Evolutionary conservation across 2,797 vertebrate genomes (phyloP), one percentile per base, ranked within the genome.

Genomic region (Tapirus indicus): DNA sequence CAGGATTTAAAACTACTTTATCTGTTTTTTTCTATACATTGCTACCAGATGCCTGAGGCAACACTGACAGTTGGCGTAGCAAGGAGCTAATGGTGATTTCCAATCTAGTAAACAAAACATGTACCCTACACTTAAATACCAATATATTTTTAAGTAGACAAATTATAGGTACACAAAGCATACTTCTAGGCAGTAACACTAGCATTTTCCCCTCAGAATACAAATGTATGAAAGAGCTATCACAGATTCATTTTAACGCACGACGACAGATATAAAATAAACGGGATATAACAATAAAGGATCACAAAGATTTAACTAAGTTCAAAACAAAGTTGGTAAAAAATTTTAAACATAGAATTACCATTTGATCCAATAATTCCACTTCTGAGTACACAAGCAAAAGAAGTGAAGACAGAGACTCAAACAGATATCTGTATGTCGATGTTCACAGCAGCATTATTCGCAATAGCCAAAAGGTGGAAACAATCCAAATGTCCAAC

Each of bases 301-400:
- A 68, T 16, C 25, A 35, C 27, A 64, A 94, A 71, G 41, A 94
- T 44, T 58, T 41, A 95, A 69, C 41, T 58, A 86, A 85, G 29
- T 82, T 90, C 68, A 88, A 94, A 96, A 90, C 41, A 32, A 84
- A 93, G 44, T 23, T 82, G 32, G 49, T 29, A 83, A 95, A 91
- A 96, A 93, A 78, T 62, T 54, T 38, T 78, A 88, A 94, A 94
- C 60, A 71, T 0, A 66, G 29, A 77, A 94, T 86, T 52, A 89
- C 13, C 79, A 95, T 44, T 88, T 91, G 47, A 83, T 38, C 44
- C 62, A 62, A n/a, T 71, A 89, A 71, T 83, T 68, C 82, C 16
- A 68, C 29, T 72, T 77, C 32, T 29, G 62, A n/a, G 16, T 71
- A 91, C 5, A n/a, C 11, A 85, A 5, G 60, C 25, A 20, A 78